Percentiles rank a stretch among this genome's conserved stretches.
phyloP scores from a whole-genome alignment of 2,113 vertebrate genomes.

The Dromaius novaehollandiae region DNA sequence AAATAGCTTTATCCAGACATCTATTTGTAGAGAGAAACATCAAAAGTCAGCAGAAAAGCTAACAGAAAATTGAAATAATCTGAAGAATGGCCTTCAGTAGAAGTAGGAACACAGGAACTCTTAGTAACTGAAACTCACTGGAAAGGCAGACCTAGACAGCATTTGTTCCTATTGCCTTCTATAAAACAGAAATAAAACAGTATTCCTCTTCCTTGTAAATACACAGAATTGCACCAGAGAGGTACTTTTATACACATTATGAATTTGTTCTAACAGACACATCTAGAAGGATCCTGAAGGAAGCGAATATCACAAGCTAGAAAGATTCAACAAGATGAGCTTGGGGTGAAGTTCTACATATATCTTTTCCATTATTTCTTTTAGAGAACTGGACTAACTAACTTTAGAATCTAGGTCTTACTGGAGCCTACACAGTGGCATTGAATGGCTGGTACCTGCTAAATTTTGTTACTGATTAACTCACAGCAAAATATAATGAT shows the following conservation, averaged over 20 bases:
- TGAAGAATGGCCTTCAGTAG: background rate
- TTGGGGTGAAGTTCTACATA: background rate
- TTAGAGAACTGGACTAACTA: background rate
- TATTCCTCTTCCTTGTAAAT: background rate
- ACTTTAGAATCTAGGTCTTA: background rate
- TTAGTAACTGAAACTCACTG: background rate
- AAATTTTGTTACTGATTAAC: background rate
- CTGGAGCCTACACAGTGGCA: background rate
- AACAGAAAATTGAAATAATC: background rate
- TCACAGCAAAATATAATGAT: background rate
- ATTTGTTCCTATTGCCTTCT: background rate
- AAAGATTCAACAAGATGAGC: background rate
- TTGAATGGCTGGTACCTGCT: background rate
- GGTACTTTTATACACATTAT: background rate
- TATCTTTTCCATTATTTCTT: background rate
- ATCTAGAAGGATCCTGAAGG: background rate
- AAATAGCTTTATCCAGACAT: background rate
- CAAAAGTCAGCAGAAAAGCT: background rate
- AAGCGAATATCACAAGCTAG: background rate
- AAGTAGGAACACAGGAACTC: background rate
- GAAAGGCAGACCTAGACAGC: background rate
- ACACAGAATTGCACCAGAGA: background rate
- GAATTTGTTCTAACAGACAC: background rate
- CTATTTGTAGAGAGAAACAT: background rate
- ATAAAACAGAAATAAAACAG: background rate